A percentile compares a stretch with the other conserved stretches of the same genome.
Evolutionary conservation across 2,113 vertebrate species (phyloP).

Genomic region (Odobenus rosmarus): DNA sequence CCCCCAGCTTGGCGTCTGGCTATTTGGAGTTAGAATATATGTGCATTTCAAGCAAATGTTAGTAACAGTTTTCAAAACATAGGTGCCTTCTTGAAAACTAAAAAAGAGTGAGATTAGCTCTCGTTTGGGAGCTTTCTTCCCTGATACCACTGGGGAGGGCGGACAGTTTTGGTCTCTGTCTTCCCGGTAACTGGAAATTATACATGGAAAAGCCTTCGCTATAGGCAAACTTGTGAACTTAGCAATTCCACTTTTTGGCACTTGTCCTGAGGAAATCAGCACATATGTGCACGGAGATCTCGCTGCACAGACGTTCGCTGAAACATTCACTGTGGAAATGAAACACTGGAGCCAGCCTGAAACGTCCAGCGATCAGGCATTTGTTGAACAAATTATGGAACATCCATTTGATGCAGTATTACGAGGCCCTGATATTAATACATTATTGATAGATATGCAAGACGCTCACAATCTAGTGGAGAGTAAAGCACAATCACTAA

Average conservation of each 20-base stretch:
- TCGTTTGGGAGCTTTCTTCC: not conserved
- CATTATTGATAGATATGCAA: not conserved
- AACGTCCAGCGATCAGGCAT: not conserved
- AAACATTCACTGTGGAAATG: not conserved
- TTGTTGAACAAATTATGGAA: not conserved
- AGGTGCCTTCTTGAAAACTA: not conserved
- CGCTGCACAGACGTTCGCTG: not conserved
- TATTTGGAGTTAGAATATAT: not conserved
- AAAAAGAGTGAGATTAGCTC: not conserved
- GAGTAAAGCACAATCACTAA: not conserved
- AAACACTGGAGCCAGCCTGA: not conserved
- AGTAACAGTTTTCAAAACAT: not conserved
- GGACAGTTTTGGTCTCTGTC: not conserved
- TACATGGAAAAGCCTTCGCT: not conserved
- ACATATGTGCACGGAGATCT: not conserved
- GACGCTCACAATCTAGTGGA: not conserved
- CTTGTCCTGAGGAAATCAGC: not conserved
- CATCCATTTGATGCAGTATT: not conserved
- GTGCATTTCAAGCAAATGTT: not conserved
- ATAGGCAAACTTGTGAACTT: not conserved
- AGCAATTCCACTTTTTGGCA: not conserved
- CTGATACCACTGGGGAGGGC: rapidly evolving
- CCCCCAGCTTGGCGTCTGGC: not conserved
- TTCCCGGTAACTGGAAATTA: not conserved
- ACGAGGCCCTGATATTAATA: not conserved